Conservation (phyloP, 1,140 invertebrate species). For the Aculops lycopersici region DNA sequence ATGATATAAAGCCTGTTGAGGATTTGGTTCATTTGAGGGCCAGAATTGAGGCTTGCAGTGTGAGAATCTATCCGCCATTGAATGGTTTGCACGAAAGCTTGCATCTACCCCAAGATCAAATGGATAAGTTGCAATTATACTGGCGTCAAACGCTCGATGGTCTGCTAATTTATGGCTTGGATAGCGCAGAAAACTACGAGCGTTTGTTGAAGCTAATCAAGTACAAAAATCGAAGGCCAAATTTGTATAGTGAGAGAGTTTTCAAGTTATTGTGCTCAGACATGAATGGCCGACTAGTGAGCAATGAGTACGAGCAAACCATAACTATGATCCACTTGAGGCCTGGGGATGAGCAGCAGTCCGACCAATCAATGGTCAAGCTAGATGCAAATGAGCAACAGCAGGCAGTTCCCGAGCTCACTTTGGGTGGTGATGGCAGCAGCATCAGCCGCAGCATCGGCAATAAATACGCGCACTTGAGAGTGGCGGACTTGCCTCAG, state of each 20-base stretch:
- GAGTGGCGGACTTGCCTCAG: too few relatives aligned
- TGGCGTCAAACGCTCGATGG: conserved; percentile 47
- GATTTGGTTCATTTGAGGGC: too few relatives aligned
- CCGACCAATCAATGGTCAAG: conserved; percentile 8
- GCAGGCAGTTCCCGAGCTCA: too few relatives aligned
- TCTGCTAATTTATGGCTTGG: conserved; percentile 40
- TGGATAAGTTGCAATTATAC: conserved; percentile 32
- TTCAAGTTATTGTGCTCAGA: conserved; percentile 78
- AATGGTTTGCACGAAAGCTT: conserved; percentile 73
- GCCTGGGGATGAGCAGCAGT: conserved; percentile 6
- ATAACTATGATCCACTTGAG: conserved; percentile 39
- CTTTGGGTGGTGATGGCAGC: too few relatives aligned
- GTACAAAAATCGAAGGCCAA: conserved; percentile 70
- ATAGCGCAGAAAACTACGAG: conserved; percentile 50
- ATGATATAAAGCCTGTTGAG: conserved; percentile 12
- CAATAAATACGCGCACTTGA: too few relatives aligned
- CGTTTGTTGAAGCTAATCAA: conserved; percentile 30
- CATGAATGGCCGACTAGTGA: conserved; percentile 59
- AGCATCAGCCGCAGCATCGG: too few relatives aligned
- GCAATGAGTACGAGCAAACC: conserved; percentile 70
- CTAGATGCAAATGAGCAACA: conserved; percentile 3
- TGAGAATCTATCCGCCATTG: conserved; percentile 62
- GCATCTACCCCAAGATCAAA: conserved; percentile 33
- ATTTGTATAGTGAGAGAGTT: conserved; percentile 65
- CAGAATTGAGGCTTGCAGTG: conserved; percentile 52